Evolutionary conservation across 2,888 invertebrate species (phyloP).

Genomic region (Bimastos eiseni): DNA sequence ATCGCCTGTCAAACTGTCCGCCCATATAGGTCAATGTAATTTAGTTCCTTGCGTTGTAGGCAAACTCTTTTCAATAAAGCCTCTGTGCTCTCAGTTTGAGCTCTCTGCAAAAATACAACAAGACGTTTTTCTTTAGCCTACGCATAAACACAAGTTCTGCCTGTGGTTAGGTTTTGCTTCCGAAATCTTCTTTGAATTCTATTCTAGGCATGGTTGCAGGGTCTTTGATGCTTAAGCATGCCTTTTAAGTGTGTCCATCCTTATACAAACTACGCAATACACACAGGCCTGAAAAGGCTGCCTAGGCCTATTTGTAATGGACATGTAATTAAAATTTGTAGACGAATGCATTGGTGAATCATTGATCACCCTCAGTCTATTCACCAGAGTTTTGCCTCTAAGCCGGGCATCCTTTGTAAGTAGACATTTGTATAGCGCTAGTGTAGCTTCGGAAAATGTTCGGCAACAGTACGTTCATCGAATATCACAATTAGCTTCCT

Average conservation of each 20-base stretch:
- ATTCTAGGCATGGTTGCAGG: too few relatives aligned
- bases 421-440: neutral
- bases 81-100: too few relatives aligned
- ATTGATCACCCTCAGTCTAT: too few relatives aligned
- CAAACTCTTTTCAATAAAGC: too few relatives aligned
- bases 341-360: neutral
- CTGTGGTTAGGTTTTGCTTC: neutral
- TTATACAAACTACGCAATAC: too few relatives aligned
- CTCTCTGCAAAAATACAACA: too few relatives aligned
- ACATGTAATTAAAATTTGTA: too few relatives aligned
- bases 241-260: neutral
- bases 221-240: neutral
- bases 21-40: too few relatives aligned
- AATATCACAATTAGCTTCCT: neutral
- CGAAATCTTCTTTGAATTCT: neutral
- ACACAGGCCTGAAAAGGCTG: neutral
- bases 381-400: neutral
- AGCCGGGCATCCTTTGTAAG: neutral
- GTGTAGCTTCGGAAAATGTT: neutral
- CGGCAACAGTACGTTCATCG: neutral
- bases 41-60: too few relatives aligned
- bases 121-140: too few relatives aligned
- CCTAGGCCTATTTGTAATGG: too few relatives aligned
- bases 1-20: too few relatives aligned
- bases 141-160: neutral